Percentiles rank a stretch among this genome's conserved stretches.
Conservation (phyloP, 2,113 vertebrate species). For the Jacana jacana region DNA sequence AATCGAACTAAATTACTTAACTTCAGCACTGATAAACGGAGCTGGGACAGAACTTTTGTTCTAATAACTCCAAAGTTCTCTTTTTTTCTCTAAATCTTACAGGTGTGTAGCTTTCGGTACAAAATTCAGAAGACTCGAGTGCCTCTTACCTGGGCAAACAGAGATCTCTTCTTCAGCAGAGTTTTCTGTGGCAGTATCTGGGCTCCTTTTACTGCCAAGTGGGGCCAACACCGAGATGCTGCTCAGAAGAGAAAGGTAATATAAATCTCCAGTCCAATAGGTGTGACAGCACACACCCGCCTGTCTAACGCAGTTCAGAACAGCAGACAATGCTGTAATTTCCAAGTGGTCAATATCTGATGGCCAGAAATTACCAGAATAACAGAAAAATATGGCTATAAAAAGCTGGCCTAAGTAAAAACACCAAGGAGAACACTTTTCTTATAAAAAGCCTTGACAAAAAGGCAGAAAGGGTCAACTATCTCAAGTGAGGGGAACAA, state of each 20-base stretch:
- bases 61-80: not conserved
- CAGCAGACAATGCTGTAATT: not conserved
- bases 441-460: not conserved
- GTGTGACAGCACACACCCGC: not conserved
- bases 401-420: slow-evolving; percentile 41
- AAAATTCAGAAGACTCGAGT: not conserved
- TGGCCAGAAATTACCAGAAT: slow-evolving; percentile 26
- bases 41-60: not conserved
- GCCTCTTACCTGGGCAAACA: slow-evolving; percentile 84
- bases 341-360: slow-evolving; percentile 7
- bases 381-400: not conserved
- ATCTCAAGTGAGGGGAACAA: not conserved
- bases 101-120: fast-evolving
- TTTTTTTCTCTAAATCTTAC: not conserved
- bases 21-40: slow-evolving; percentile 23
- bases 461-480: slow-evolving; percentile 14
- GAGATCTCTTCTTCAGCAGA: slow-evolving; percentile 74
- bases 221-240: slow-evolving; percentile 61
- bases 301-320: not conserved
- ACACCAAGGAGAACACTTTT: not conserved
- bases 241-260: slow-evolving; percentile 52
- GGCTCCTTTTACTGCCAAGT: slow-evolving; percentile 61
- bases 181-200: slow-evolving; percentile 47
- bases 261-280: not conserved
- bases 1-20: slow-evolving; percentile 19